Percentiles rank a stretch among this genome's conserved stretches.
Conservation (phyloP, 2,113 vertebrate genomes). For the Cynocephalus volans region DNA sequence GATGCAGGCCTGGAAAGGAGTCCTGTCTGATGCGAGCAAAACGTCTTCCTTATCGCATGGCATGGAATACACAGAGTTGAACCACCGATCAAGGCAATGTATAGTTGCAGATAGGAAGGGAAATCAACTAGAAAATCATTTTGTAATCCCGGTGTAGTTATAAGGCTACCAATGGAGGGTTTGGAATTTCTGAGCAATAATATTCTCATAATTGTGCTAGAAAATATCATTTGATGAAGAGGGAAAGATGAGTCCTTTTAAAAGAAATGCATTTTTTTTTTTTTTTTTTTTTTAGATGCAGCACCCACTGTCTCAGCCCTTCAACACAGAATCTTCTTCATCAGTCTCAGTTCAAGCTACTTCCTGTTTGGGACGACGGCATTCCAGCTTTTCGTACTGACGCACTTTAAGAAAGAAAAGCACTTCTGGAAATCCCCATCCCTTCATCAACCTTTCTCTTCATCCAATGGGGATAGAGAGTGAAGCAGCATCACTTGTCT, state of each 20-base stretch:
- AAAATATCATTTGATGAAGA: neutral
- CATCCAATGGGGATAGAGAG: constrained; percentile 27
- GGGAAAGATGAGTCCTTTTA: neutral
- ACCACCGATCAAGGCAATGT: neutral
- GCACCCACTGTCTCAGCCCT: neutral
- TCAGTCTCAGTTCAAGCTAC: neutral
- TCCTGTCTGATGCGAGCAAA: neutral
- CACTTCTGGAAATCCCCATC: constrained; percentile 51
- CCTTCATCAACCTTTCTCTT: rapidly evolving
- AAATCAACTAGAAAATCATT: neutral
- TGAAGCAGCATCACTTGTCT: constrained; percentile 48
- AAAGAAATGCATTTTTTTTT: neutral
- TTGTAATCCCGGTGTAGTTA: neutral
- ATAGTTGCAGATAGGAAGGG: neutral
- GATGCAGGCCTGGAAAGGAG: neutral
- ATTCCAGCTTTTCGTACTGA: neutral
- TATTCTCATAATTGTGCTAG: neutral
- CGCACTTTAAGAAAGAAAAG: neutral
- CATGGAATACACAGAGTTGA: neutral
- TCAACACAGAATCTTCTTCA: neutral
- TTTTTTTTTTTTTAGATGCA: neutral
- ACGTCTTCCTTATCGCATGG: neutral
- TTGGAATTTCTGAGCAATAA: neutral
- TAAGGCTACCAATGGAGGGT: neutral
- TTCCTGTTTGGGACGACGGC: neutral